Evolutionary conservation across 2,797 vertebrate genomes (phyloP).

Genomic region (Garrulus glandarius): DNA sequence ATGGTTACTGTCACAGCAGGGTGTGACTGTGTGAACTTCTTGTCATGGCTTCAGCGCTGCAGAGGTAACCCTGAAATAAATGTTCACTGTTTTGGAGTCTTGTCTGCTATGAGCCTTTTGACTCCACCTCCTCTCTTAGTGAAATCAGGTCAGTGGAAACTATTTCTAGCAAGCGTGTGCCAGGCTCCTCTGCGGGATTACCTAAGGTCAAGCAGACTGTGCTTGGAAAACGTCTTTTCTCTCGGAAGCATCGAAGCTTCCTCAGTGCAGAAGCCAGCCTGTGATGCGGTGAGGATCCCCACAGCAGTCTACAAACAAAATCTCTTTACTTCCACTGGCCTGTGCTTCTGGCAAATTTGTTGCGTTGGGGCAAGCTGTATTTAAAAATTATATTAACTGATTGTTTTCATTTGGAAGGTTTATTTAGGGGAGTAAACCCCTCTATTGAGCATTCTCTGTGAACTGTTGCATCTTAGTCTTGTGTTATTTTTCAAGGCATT

Average conservation of each 20-base stretch:
- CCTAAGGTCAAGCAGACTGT: constrained; percentile 15
- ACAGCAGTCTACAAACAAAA: background rate
- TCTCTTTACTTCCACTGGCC: background rate
- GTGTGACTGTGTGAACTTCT: background rate
- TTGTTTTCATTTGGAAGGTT: background rate
- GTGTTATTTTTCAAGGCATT: background rate
- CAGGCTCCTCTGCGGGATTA: constrained; percentile 21
- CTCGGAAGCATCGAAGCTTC: rapidly evolving
- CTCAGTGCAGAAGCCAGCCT: background rate
- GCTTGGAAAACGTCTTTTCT: background rate
- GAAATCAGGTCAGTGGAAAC: constrained; percentile 67
- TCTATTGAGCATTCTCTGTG: background rate
- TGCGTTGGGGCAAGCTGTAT: background rate
- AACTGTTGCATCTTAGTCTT: background rate
- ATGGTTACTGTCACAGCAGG: background rate
- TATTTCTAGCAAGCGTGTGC: constrained; percentile 37
- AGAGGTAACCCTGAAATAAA: background rate
- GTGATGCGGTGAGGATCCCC: background rate
- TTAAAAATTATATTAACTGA: background rate
- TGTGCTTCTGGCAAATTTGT: background rate
- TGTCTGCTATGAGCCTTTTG: constrained; percentile 3
- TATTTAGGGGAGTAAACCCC: background rate
- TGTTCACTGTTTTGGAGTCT: background rate
- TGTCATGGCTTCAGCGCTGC: background rate
- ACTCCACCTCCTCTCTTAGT: constrained; percentile 37